Percentiles rank a stretch among this genome's conserved stretches.
Conservation (phyloP, 2,888 invertebrate genomes). For the Lepeophtheirus nordmannii region DNA sequence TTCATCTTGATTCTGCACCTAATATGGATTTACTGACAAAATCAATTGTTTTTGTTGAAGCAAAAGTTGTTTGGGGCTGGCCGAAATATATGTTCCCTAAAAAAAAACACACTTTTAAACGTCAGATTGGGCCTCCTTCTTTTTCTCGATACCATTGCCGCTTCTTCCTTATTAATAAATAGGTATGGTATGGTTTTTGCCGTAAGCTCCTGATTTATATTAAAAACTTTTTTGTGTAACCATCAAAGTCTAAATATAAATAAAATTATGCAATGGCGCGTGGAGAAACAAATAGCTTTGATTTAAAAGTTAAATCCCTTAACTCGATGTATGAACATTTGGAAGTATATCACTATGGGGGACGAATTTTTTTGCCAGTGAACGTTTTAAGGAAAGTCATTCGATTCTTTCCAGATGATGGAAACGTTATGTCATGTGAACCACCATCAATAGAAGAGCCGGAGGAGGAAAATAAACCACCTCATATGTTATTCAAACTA, state of each 20-base stretch:
- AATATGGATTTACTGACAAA: not conserved
- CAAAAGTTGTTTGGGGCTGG: too few relatives aligned
- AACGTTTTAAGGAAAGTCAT: not conserved
- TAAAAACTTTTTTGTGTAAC: not conserved
- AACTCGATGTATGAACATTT: not conserved
- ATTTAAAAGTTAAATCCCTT: not conserved
- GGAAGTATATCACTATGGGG: not conserved
- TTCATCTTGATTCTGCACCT: constrained; percentile 5
- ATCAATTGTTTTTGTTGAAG: too few relatives aligned
- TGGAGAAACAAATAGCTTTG: not conserved
- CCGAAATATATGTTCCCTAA: not conserved
- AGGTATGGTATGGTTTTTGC: not conserved
- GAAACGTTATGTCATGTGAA: too few relatives aligned
- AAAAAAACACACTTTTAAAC: not conserved
- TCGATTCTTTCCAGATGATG: not conserved
- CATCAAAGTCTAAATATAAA: not conserved
- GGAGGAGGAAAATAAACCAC: not conserved
- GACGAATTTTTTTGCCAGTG: not conserved
- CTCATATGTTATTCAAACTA: not conserved
- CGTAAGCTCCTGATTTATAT: not conserved
- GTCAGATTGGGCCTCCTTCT: not conserved
- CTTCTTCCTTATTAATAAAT: too few relatives aligned
- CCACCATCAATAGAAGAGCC: not conserved
- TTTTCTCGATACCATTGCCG: too few relatives aligned
- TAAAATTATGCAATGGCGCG: not conserved